These are phyloP conservation scores for Ypsolopha scabrella DNA, from an alignment of 2,888 invertebrate species.

Conservation along the genomic window DNA sequence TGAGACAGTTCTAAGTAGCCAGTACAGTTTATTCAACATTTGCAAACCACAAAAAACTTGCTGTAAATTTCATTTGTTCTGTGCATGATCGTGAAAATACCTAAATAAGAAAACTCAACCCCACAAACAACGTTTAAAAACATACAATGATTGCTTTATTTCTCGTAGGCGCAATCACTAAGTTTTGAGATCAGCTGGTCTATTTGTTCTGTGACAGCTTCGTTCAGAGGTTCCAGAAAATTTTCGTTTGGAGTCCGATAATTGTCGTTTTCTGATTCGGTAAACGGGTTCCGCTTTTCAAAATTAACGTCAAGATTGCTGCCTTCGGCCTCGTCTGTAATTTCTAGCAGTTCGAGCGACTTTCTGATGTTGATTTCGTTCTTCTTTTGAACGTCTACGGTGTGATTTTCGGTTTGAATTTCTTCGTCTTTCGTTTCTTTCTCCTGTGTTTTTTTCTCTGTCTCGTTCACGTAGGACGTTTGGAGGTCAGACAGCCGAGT, in stretches of 20 bases:
- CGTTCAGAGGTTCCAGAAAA: slow-evolving; percentile 45
- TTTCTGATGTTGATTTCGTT: slow-evolving; percentile 31
- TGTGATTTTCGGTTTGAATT: slow-evolving; percentile 9
- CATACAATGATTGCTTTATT: no score
- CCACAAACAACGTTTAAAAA: no score
- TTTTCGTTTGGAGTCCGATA: slow-evolving; percentile 49
- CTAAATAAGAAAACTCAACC: no score
- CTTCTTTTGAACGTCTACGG: slow-evolving; percentile 18
- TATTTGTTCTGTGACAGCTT: slow-evolving; percentile 49
- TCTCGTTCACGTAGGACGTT: neutral
- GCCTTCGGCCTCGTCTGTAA: slow-evolving; percentile 27
- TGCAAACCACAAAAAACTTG: no score
- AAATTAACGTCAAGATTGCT: slow-evolving; percentile 39
- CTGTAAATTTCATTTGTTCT: no score
- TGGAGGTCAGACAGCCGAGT: neutral
- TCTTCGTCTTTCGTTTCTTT: neutral
- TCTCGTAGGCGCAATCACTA: no score
- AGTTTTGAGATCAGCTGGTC: slow-evolving; percentile 48
- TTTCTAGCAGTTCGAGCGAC: slow-evolving; percentile 43
- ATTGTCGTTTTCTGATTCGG: slow-evolving; percentile 42
- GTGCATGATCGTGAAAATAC: no score
- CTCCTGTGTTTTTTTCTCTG: neutral
- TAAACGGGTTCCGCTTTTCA: slow-evolving; percentile 29
- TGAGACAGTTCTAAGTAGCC: no score
- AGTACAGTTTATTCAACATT: no score